phyloP scores from a whole-genome alignment of 2,113 vertebrate species.

The Galemys pyrenaicus region DNA sequence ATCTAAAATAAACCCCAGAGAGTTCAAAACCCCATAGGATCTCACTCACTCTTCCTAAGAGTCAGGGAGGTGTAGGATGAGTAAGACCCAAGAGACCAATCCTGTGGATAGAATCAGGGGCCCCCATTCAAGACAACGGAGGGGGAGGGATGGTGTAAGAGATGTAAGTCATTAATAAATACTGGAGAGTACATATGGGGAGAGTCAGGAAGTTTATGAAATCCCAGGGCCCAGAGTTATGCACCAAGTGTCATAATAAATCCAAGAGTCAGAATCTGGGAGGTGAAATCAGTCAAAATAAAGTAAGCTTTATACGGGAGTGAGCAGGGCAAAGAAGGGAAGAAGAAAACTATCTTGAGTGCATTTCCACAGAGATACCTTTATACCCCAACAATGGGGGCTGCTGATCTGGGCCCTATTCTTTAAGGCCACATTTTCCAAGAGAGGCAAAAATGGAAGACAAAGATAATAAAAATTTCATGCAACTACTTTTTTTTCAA shows the following conservation, averaged over 20 bases:
- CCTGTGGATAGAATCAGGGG: background rate
- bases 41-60: background rate
- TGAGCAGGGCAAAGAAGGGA: background rate
- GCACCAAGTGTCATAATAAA: background rate
- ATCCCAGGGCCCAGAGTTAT: background rate
- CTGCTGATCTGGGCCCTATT: background rate
- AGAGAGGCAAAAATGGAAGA: background rate
- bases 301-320: background rate
- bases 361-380: background rate
- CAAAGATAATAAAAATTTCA: background rate
- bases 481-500: background rate
- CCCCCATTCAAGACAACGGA: background rate
- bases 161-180: background rate
- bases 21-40: background rate
- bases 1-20: background rate
- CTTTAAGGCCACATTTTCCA: background rate
- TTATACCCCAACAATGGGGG: background rate
- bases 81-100: background rate
- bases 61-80: background rate
- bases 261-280: background rate
- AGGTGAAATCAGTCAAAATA: background rate
- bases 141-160: background rate
- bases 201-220: background rate
- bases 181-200: background rate
- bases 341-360: background rate